phyloP scores from a whole-genome alignment of 2,113 vertebrate species.

The Rhinogobius similis region DNA sequence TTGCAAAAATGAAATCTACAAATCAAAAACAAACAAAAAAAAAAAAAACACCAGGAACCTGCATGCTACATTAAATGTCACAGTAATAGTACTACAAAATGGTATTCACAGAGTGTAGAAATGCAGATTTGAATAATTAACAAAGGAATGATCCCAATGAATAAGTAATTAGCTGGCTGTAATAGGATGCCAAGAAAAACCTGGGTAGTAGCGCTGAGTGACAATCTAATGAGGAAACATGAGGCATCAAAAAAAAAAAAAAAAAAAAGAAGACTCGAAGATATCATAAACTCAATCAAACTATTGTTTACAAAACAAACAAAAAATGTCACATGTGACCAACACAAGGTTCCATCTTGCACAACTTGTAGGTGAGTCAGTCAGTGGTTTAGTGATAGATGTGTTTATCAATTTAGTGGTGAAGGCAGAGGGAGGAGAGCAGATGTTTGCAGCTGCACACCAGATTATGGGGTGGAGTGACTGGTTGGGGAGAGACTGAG shows the following conservation, averaged over 20 bases:
- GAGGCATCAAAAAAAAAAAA: constrained; percentile 16
- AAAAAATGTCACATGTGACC: background rate
- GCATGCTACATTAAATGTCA: background rate
- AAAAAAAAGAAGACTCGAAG: constrained; percentile 5
- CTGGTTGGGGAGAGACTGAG: constrained; percentile 62
- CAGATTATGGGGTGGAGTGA: constrained; percentile 82
- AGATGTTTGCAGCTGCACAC: constrained; percentile 82
- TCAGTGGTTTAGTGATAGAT: constrained; percentile 70
- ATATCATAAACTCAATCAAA: constrained; percentile 1
- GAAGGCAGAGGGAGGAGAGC: constrained; percentile 63
- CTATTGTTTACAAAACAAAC: background rate
- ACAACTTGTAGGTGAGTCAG: constrained; percentile 54
- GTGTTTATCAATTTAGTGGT: constrained; percentile 77
- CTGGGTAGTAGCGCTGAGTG: constrained; percentile 52
- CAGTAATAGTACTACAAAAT: constrained; percentile 15
- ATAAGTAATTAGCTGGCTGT: constrained; percentile 73
- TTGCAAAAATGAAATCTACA: background rate
- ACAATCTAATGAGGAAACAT: constrained; percentile 46
- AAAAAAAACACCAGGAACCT: background rate
- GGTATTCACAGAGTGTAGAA: constrained; percentile 22
- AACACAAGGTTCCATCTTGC: constrained; percentile 4
- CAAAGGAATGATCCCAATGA: constrained; percentile 71
- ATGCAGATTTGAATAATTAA: constrained; percentile 75
- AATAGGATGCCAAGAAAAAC: constrained; percentile 67
- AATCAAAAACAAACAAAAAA: no score